These are phyloP conservation scores for Fregata magnificens DNA, from an alignment of 2,113 vertebrate species.

Conservation along the genomic window DNA sequence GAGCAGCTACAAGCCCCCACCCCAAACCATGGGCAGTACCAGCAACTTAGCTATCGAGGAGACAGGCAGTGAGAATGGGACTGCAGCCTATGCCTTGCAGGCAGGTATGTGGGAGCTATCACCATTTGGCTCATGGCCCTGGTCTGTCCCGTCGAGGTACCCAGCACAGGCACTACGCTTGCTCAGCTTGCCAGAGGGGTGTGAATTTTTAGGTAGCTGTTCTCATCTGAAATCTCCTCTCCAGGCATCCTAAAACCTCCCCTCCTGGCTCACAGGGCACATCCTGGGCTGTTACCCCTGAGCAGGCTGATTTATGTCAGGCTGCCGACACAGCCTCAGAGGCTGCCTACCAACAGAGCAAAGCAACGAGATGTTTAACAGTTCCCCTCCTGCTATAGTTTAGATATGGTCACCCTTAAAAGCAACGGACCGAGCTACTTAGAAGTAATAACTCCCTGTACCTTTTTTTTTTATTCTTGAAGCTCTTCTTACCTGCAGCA, in stretches of 20 bases:
- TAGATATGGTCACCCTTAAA: neutral
- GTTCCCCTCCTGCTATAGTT: neutral
- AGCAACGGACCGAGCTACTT: conserved; percentile 9
- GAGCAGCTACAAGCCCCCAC: neutral
- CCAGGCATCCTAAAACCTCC: neutral
- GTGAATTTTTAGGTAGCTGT: neutral
- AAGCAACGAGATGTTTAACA: neutral
- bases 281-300: neutral
- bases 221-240: neutral
- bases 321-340: neutral
- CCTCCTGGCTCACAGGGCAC: neutral
- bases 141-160: neutral
- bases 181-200: neutral
- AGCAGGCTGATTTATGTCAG: neutral
- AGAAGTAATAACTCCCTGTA: conserved; percentile 30
- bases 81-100: neutral
- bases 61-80: neutral
- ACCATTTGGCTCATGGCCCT: neutral
- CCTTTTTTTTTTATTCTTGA: conserved; percentile 34
- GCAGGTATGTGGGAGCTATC: neutral
- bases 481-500: conserved; percentile 27
- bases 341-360: neutral
- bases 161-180: neutral
- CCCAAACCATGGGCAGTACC: neutral
- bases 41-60: neutral